Percentiles rank a stretch among this genome's conserved stretches.
These are phyloP conservation scores for Scleropages formosus DNA, from an alignment of 2,797 vertebrate genomes.

Conservation along the genomic window DNA sequence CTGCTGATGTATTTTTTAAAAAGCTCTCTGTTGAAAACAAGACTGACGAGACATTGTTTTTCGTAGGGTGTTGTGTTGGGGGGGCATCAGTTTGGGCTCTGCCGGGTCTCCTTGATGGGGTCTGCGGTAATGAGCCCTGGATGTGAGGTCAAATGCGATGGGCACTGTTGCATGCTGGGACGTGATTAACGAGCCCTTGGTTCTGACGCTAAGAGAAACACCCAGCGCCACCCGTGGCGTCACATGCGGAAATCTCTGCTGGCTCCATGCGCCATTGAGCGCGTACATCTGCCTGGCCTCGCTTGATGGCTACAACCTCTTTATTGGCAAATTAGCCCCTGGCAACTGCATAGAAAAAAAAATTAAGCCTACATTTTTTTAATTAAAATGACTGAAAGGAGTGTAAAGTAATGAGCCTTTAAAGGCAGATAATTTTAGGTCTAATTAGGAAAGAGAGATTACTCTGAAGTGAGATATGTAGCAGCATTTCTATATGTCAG, in stretches of 20 bases:
- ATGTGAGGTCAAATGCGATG: not conserved
- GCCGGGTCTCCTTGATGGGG: not conserved
- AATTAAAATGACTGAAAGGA: not conserved
- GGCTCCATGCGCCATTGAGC: not conserved
- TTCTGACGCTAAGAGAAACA: not conserved
- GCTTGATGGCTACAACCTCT: not conserved
- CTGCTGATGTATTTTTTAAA: slow-evolving; percentile 1
- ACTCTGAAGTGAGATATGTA: no score
- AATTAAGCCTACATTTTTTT: no score
- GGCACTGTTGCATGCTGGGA: slow-evolving; percentile 17
- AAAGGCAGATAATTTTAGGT: no score
- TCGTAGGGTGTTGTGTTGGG: no score
- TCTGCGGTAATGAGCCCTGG: not conserved
- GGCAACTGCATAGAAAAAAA: not conserved
- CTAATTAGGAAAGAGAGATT: no score
- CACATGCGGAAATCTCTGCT: not conserved
- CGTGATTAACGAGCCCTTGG: not conserved
- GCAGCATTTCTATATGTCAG: no score
- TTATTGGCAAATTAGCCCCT: not conserved
- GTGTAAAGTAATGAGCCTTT: not conserved
- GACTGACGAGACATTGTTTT: no score
- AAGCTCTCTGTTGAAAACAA: not conserved
- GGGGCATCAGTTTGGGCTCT: not conserved
- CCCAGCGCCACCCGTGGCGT: not conserved
- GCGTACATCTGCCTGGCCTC: not conserved